These are phyloP conservation scores for Hyposoter dolosus DNA, from an alignment of 2,888 invertebrate species.

Conservation along the genomic window DNA sequence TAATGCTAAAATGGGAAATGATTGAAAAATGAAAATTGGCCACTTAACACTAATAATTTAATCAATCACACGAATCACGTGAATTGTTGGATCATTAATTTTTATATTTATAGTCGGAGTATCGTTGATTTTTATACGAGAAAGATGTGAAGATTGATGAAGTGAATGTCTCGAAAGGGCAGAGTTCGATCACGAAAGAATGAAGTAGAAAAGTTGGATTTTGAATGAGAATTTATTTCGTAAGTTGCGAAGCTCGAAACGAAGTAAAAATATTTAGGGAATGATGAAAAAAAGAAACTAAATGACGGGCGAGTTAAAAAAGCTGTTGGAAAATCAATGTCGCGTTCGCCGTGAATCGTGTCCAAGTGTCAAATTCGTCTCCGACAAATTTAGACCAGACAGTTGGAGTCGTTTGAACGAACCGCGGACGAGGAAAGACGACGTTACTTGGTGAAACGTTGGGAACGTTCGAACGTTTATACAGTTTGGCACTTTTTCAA, in stretches of 20 bases:
- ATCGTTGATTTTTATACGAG: neutral
- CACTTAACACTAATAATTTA: neutral
- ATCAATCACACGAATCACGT: neutral
- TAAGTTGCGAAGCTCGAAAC: neutral
- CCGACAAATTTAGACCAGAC: slow-evolving; percentile 82
- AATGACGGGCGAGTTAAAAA: slow-evolving; percentile 38
- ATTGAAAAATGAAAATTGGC: neutral
- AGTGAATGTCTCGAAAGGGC: neutral
- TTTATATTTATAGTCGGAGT: neutral
- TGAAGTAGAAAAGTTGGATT: neutral
- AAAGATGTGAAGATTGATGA: neutral
- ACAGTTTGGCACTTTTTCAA: slow-evolving; percentile 80
- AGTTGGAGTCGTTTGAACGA: slow-evolving; percentile 68
- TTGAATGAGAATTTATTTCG: neutral
- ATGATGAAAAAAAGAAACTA: slow-evolving; percentile 13
- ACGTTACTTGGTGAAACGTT: slow-evolving; percentile 65
- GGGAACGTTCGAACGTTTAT: slow-evolving; percentile 65
- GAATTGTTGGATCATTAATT: slow-evolving; percentile 5
- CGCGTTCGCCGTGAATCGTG: slow-evolving; percentile 75
- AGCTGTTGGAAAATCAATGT: slow-evolving; percentile 76
- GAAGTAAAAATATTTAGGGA: slow-evolving; percentile 7
- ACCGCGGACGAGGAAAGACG: slow-evolving; percentile 54
- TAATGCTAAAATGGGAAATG: no score
- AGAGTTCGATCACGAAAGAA: neutral
- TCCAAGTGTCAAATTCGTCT: slow-evolving; percentile 82